Base-by-base conservation (phyloP, 2,113 vertebrate species). In the Speoplatyrhinus poulsoni region DNA sequence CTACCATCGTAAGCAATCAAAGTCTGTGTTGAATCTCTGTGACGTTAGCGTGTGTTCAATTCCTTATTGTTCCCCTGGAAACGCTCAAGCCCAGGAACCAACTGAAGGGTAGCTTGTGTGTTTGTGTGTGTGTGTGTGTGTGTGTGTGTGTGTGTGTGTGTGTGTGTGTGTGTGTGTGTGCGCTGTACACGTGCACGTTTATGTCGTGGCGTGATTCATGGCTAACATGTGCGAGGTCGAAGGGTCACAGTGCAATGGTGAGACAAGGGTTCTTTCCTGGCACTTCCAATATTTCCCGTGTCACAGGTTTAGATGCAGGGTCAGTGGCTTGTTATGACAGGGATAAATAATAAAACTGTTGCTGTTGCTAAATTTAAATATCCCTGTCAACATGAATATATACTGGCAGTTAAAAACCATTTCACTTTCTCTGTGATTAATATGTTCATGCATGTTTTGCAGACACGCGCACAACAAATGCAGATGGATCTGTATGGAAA, bases 231-330 rank as follows among this genome's bases (percentile, higher is more conserved):
- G 65, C 64, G 67, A 57, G 72, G 63, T 80, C 77, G 73, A 74
- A 69, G 77, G 75, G 77, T 80, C 74, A 60, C 69, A 67, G 67
- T 15, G 67, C 64, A 74, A 82, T 79, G 62, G 79, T 36, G 67
- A 72, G 63, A 70, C 60, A 62, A 47, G 67, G 75, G 70, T 81
- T 73, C 80, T 83, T 46, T 65, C 60, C 64, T 46, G 55, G n/a
- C n/a, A n/a, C n/a, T 59, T 71, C 59, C 69, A 73, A 49, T 67
- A 80, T 62, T 83, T 83, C 79, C 81, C 74, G 67, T 79, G 69
- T 57, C 62, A 73, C 69, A 66, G 1, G 54, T 60, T 62, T 52
- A 57, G 68, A 26, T 26, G 26, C 26, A 2, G 26, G 26, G 26
- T 26, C 26, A 26, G 26, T 26, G 26, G 26, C 2, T 26, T 26